Percentiles rank a stretch among this genome's conserved stretches.
These are phyloP conservation scores for Apamea crenata DNA, from an alignment of 2,888 invertebrate genomes.

Conservation along the genomic window DNA sequence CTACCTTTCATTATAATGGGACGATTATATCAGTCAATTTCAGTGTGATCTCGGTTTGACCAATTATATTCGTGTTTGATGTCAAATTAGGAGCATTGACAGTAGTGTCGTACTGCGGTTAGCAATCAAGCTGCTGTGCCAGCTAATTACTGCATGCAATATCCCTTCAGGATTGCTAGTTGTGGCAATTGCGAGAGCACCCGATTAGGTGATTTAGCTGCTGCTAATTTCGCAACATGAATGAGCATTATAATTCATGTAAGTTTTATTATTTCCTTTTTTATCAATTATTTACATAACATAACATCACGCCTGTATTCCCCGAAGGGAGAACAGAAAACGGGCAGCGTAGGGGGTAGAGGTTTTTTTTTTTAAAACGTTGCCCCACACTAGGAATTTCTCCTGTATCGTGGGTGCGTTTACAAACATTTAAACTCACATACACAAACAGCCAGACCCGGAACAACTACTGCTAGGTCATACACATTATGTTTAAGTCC, in stretches of 20 bases:
- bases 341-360: no score
- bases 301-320: background rate
- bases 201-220: slow-evolving; percentile 10
- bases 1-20: background rate
- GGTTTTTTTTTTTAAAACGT: no score
- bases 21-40: background rate
- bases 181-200: slow-evolving; percentile 11
- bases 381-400: no score
- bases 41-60: slow-evolving; percentile 6
- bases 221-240: slow-evolving; percentile 1
- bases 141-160: slow-evolving; percentile 59
- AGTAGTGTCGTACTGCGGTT: slow-evolving; percentile 47
- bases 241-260: background rate
- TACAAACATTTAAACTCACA: no score
- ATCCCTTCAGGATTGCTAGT: slow-evolving; percentile 50
- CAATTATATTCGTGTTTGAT: slow-evolving; percentile 52
- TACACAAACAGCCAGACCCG: no score
- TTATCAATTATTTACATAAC: background rate
- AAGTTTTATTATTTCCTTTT: background rate
- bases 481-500: background rate
- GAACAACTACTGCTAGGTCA: no score
- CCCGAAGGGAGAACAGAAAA: background rate
- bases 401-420: no score
- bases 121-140: slow-evolving; percentile 48
- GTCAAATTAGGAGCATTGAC: slow-evolving; percentile 58